Evolutionary conservation across 1,140 invertebrate genomes (phyloP).

Genomic region (Oryctes rhinoceros): DNA sequence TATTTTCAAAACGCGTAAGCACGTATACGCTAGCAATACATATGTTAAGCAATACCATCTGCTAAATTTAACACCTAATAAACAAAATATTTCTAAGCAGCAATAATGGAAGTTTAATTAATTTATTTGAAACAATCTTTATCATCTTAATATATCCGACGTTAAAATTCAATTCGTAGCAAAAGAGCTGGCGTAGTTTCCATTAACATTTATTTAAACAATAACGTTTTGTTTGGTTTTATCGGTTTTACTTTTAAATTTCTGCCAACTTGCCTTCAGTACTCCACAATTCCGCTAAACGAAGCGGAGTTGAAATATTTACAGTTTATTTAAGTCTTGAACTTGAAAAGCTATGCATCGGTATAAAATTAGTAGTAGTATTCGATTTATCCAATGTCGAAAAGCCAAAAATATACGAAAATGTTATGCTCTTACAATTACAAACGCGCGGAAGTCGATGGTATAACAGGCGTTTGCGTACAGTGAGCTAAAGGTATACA

Average conservation of each 20-base stretch:
- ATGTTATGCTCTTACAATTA: background rate
- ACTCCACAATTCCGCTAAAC: background rate
- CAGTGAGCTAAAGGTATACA: no score
- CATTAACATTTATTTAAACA: background rate
- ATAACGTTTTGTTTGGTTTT: background rate
- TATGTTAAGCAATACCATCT: no score
- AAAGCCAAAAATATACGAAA: background rate
- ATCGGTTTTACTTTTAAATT: background rate
- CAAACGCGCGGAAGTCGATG: background rate
- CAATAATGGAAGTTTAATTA: background rate
- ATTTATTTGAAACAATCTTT: background rate
- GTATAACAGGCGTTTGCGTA: background rate
- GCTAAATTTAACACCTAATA: no score
- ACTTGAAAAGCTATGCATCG: background rate
- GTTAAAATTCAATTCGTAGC: background rate
- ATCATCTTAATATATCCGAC: background rate
- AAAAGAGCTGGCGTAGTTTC: background rate
- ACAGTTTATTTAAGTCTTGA: slow-evolving; percentile 5
- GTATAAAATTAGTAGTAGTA: background rate
- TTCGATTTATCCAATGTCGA: background rate
- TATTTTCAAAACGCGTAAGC: background rate
- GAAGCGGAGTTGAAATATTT: background rate
- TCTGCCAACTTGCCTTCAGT: background rate
- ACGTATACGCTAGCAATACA: no score
- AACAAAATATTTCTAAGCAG: no score